phyloP scores from a whole-genome alignment of 2,113 vertebrate genomes.

The Butastur rufipennis region DNA sequence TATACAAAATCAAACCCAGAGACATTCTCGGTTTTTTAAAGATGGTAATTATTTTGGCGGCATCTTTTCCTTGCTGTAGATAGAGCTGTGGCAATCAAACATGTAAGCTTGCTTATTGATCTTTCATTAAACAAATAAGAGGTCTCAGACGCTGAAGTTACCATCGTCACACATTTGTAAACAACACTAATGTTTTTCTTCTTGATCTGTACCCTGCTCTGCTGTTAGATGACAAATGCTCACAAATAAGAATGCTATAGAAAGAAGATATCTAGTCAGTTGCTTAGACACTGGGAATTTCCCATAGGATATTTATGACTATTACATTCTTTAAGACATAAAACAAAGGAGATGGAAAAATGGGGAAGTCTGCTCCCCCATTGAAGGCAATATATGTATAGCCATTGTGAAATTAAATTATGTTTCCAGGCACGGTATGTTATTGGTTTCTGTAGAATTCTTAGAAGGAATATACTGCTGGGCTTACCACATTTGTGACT shows the following conservation, averaged over 20 bases:
- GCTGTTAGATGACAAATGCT: background rate
- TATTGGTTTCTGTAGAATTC: background rate
- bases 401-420: background rate
- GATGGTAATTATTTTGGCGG: background rate
- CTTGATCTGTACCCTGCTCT: background rate
- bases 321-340: background rate
- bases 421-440: background rate
- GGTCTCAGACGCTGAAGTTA: background rate
- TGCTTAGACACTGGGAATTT: background rate
- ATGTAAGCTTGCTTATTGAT: background rate
- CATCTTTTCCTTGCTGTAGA: background rate
- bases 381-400: background rate
- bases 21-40: background rate
- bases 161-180: background rate
- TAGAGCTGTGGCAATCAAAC: background rate
- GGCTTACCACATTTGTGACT: background rate
- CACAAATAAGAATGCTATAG: background rate
- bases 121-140: background rate
- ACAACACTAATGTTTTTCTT: background rate
- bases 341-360: background rate
- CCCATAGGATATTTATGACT: background rate
- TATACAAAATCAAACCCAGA: background rate
- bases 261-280: background rate
- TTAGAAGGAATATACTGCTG: background rate
- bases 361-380: background rate